Percentiles rank a stretch among this genome's conserved stretches.
Evolutionary conservation across 2,113 vertebrate genomes (phyloP).

Genomic region (Epinephelus lanceolatus): DNA sequence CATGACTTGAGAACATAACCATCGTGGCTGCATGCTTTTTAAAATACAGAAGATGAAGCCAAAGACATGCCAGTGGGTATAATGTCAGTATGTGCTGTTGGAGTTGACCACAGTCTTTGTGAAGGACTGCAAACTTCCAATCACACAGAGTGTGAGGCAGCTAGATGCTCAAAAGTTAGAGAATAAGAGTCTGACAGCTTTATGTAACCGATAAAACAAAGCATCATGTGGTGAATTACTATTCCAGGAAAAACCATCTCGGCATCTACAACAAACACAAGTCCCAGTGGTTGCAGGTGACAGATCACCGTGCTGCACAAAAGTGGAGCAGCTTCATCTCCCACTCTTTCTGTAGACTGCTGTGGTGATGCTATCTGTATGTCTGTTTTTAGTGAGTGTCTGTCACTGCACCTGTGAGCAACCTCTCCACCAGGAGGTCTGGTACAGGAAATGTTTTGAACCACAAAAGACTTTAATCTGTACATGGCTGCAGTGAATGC

Average conservation of each 20-base stretch:
- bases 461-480: slow-evolving; percentile 8
- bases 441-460: slow-evolving; percentile 51
- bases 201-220: not conserved
- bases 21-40: too few species aligned
- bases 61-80: not conserved
- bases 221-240: not conserved
- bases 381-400: slow-evolving; percentile 27
- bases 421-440: slow-evolving; percentile 17
- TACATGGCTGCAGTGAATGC: not conserved
- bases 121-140: not conserved
- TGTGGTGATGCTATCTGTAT: slow-evolving; percentile 39
- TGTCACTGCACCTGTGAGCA: slow-evolving; percentile 57
- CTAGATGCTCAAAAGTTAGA: not conserved
- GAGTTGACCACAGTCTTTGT: not conserved
- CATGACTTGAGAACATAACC: not conserved
- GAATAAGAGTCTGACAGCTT: not conserved
- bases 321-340: slow-evolving; percentile 41
- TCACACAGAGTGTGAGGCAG: not conserved
- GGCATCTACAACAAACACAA: slow-evolving; percentile 29
- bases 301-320: slow-evolving; percentile 17
- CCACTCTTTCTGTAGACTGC: slow-evolving; percentile 17
- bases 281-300: slow-evolving; percentile 32
- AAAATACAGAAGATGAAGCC: not conserved
- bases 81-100: too few species aligned
- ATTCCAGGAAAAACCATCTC: slow-evolving; percentile 23